Base-by-base conservation (phyloP, 2,888 invertebrate species). In the Pristionchus fissidentatus region DNA sequence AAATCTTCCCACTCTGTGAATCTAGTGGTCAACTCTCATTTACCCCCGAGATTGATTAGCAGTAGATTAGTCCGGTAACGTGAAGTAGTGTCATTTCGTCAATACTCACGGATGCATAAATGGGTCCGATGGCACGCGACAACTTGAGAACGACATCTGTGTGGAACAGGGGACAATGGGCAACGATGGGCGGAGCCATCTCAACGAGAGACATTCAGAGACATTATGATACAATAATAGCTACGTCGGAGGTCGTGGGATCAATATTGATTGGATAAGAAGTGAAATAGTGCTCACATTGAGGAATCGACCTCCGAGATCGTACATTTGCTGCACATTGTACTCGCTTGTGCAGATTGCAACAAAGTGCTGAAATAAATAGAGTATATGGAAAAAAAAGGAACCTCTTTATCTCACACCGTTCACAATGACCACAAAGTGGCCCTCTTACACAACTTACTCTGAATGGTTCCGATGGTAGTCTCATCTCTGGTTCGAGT, bases 271-370 rank as follows among this genome's bases (percentile, higher is more conserved):
- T 26, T 32, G 29, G 75, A 32, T 29, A 0, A 15, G 19, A 15
- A 49, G 10, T 10, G 19, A 49, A 49, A 49, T 29, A 77, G n/a
- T 77, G n/a, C 79, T 79, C 35, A 79, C 79, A 43, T 46, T 52
- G 5, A 81, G 32, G 29, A 81, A 81, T 81, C 80, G 19, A 35
- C 62, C 62, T 22, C 43, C 80, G 13, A 62, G n/a, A 15, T 32
- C 80, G 29, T 62, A 81, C 62, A 62, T 62, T 62, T 81, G 60
- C n/a, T 81, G 41, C 5, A 81, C 62, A 38, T 81, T 81, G 62
- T 62, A 81, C 46, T 81, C 80, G 46, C 52, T 49, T 5, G 80
- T 62, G 32, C 62, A 81, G 10, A 62, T 43, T 29, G 62, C 80
- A 1, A 81, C 62, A 32, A 81, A 81, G n/a, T 81, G 62, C 80